Base-by-base conservation (phyloP, 2,113 vertebrate species). In the Arenaria interpres region DNA sequence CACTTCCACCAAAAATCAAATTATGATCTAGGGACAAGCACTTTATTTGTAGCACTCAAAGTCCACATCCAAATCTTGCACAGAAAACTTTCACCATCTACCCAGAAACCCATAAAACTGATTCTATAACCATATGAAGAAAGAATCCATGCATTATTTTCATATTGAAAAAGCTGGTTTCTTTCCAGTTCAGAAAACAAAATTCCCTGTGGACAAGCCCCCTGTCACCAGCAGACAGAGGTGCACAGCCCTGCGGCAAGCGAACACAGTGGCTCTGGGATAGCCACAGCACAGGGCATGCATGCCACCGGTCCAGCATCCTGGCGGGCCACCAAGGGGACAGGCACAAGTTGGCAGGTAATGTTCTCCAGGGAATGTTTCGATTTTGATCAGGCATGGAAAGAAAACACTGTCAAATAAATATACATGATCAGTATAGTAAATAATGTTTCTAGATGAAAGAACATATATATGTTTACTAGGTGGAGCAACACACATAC, bases 211-310 rank as follows among this genome's bases (percentile, higher is more conserved):
- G 50, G 10, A 6, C 0, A 1, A 77, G 64, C 14, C 30, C 33
- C 50, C 39, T 4, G 3, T 33, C 28, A 21, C 10, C 28, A 33
- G 72, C 24, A 53, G 39, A 11, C 1, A 1, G 46, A 25, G 22
- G n/a, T 5, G 32, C 37, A 46, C 50, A 64, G 64, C 57, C 32
- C 41, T 12, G 16, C 0, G 3, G 68, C 51, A 32, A 32, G 21
- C 0, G 1, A 50, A 37, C 4, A 5, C 27, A 3, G 60, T 2
- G 3, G 69, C 71, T 16, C 18, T 1, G 6, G 16, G n/a, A 39
- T 16, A 27, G 57, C n/a, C n/a, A 8, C 19, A 24, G 66, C 12
- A 2, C n/a, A 19, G 23, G 46, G 16, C 48, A 28, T 3, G 3
- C 53, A 9, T 0, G 4, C 37, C 85, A 46, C 46, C 28, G 62